Evolutionary conservation across 2,113 vertebrate genomes (phyloP).

Genomic region (Axis porcinus): DNA sequence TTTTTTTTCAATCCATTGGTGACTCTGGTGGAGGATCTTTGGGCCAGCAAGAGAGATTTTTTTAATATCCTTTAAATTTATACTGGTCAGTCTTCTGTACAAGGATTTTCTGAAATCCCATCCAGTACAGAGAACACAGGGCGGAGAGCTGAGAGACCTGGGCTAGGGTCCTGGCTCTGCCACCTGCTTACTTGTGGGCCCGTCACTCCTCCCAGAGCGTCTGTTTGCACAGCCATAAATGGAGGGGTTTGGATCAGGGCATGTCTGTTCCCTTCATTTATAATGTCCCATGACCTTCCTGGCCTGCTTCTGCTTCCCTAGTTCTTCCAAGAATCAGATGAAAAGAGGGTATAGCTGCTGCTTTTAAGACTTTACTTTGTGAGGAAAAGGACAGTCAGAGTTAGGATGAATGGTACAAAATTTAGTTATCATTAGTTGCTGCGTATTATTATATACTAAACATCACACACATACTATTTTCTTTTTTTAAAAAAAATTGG

Average conservation of each 20-base stretch:
- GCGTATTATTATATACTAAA: not conserved
- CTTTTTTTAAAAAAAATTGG: not conserved
- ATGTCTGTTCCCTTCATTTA: not conserved
- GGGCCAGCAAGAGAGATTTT: not conserved
- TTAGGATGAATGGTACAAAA: not conserved
- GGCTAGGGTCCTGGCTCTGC: not conserved
- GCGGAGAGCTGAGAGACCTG: not conserved
- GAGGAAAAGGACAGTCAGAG: not conserved
- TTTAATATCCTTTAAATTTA: not conserved
- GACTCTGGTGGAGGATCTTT: not conserved
- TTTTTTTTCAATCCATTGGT: not conserved
- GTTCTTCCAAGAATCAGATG: not conserved
- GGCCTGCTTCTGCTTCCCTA: not conserved
- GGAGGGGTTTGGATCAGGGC: not conserved
- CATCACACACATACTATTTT: not conserved
- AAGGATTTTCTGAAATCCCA: not conserved
- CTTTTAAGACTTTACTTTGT: not conserved
- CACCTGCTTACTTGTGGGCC: not conserved
- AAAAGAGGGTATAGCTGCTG: not conserved
- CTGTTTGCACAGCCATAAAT: not conserved
- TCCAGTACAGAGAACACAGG: not conserved
- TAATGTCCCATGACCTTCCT: not conserved
- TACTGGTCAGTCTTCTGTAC: not conserved
- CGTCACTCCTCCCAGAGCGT: not conserved
- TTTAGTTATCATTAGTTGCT: not conserved